A percentile compares a stretch with the other conserved stretches of the same genome.
phyloP scores from a whole-genome alignment of 2,888 invertebrate species.

The Helleia helle region DNA sequence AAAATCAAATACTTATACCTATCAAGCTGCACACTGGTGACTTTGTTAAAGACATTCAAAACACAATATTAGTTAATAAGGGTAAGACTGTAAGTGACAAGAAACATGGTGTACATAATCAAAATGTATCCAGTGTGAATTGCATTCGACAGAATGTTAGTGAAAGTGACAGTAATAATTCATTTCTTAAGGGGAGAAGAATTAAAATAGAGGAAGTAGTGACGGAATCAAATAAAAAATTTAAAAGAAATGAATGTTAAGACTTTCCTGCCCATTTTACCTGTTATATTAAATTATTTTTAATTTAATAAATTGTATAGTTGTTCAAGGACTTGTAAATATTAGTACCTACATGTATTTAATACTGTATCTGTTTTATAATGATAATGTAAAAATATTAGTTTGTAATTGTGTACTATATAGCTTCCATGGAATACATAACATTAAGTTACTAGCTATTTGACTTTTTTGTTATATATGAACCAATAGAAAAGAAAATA shows the following conservation, averaged over 20 bases:
- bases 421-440: constrained; percentile 58
- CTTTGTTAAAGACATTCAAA: constrained; percentile 68
- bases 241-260: constrained; percentile 66
- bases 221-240: constrained; percentile 61
- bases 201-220: constrained; percentile 57
- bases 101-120: constrained; percentile 67
- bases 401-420: constrained; percentile 49
- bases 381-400: constrained; percentile 59
- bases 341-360: constrained; percentile 65
- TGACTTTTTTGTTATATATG: constrained; percentile 15
- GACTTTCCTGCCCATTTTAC: constrained; percentile 42
- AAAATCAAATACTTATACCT: constrained; percentile 61
- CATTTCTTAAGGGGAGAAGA: constrained; percentile 57
- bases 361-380: constrained; percentile 68
- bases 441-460: constrained; percentile 26
- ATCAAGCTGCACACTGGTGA: constrained; percentile 59
- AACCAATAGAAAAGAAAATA: constrained; percentile 8
- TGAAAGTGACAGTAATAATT: constrained; percentile 53
- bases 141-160: constrained; percentile 56
- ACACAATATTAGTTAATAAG: constrained; percentile 65
- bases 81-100: constrained; percentile 65
- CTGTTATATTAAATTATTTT: constrained; percentile 63
- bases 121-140: constrained; percentile 60
- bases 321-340: constrained; percentile 61
- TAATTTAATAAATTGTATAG: constrained; percentile 61